Base-by-base conservation (phyloP, 1,140 invertebrate genomes). In the Melanaphis sacchari region DNA sequence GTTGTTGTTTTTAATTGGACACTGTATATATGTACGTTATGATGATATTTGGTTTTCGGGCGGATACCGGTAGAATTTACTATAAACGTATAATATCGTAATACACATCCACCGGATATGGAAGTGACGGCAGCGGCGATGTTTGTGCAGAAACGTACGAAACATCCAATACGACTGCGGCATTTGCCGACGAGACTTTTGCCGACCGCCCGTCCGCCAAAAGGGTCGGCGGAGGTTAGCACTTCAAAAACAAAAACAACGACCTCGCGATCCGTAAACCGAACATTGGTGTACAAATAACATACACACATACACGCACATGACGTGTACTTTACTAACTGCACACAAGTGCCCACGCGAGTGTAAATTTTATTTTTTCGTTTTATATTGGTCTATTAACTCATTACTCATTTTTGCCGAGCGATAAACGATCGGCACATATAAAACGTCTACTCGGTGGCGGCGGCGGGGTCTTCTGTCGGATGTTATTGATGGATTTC, bases 401-500 rank as follows among this genome's bases (percentile, higher is more conserved):
- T 90, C 89, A 90, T 90, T 66, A 90, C 89, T 90, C 89, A 90
- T 90, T 90, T 66, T 90, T 7, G n/a, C 52, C 26, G 38, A 5
- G 8, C 87, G 87, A 52, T 89, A 89, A 89, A 89, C 87, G 87
- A 90, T 90, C 88, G 89, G 26, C 52, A 41, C 52, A 41, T 38
- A 41, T 90, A n/a, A 90, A 90, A 90, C 89, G 89, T 90, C 89
- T n/a, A n/a, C 38, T 26, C 36, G 31, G 24, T 26, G 82, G 11
- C 82, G 38, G 85, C n/a, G 1, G 46, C 18, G 84, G 31, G 36
- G 85, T 89, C 46, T 52, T 21, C 24, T n/a, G 89, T 59, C 52
- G 18, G 89, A 66, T 26, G 89, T 90, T 90, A 90, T 90, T 90
- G 89, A 90, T 90, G 52, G 52, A 90, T 90, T 90, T 66, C 26